Evolutionary conservation across 2,113 vertebrate genomes (phyloP).

Genomic region (Globicephala melas): DNA sequence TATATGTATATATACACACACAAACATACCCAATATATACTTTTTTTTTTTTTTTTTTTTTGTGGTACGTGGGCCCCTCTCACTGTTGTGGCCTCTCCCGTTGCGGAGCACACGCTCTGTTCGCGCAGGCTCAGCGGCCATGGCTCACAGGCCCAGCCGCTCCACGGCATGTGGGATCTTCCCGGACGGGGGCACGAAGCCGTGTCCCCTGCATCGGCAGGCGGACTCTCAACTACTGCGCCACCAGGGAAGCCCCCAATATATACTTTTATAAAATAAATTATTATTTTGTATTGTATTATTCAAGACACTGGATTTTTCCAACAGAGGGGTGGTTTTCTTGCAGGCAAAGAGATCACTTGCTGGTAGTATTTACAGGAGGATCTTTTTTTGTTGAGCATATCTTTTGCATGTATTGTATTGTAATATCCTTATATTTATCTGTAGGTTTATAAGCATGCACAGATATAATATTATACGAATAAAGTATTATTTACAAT

Average conservation of each 20-base stretch:
- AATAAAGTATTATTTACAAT: not conserved
- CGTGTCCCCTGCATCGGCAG: too few species aligned
- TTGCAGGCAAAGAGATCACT: not conserved
- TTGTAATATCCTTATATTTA: not conserved
- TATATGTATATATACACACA: not conserved
- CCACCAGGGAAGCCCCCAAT: not conserved
- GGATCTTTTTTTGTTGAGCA: not conserved
- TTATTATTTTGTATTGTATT: not conserved
- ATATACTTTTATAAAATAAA: not conserved
- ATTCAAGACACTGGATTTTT: not conserved
- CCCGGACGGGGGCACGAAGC: too few species aligned
- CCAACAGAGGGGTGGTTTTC: not conserved
- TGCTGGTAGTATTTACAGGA: not conserved
- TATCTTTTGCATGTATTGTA: not conserved
- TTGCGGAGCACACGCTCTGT: too few species aligned
- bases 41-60: not conserved
- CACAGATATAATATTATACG: not conserved
- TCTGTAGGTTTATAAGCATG: not conserved
- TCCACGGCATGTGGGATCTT: too few species aligned
- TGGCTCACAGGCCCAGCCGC: too few species aligned
- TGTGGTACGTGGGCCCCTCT: too few species aligned
- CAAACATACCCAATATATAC: not conserved
- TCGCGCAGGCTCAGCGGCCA: too few species aligned
- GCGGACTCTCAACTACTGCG: too few species aligned
- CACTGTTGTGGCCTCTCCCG: too few species aligned